phyloP scores from a whole-genome alignment of 2,113 vertebrate species.

The Rhabdornis inornatus region DNA sequence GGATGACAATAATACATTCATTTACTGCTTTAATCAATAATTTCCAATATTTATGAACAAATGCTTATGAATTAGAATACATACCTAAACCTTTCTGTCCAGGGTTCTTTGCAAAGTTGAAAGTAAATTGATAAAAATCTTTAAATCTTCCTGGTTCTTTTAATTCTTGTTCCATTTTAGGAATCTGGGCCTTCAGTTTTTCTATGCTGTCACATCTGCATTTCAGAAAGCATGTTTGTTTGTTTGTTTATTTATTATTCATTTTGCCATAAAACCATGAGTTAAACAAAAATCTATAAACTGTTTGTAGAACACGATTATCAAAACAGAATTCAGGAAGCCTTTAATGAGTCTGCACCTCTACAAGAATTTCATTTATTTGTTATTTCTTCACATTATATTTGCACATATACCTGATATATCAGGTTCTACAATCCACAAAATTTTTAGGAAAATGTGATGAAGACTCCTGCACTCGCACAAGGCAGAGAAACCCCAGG shows the following conservation, averaged over 20 bases:
- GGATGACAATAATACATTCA: background rate
- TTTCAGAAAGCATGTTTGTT: conserved; percentile 40
- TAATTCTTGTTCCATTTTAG: conserved; percentile 89
- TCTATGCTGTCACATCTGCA: conserved; percentile 87
- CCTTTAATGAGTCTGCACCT: background rate
- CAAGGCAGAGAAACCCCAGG: background rate
- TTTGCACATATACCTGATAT: background rate
- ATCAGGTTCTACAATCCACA: background rate
- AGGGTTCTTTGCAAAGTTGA: conserved; percentile 89
- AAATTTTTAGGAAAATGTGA: background rate
- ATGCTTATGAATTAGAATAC: conserved; percentile 59
- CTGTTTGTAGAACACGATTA: background rate
- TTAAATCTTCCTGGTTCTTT: conserved; percentile 88
- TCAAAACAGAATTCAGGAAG: background rate
- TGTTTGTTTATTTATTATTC: background rate
- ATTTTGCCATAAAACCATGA: background rate
- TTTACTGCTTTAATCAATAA: background rate
- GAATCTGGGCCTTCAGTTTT: conserved; percentile 86
- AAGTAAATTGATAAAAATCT: conserved; percentile 91
- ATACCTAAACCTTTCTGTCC: conserved; percentile 88
- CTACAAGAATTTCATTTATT: background rate
- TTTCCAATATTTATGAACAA: background rate
- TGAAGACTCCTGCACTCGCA: background rate
- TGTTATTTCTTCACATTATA: background rate
- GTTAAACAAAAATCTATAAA: background rate